Evolutionary conservation across 2,888 invertebrate species (phyloP).

Genomic region (Julus scandinavius): DNA sequence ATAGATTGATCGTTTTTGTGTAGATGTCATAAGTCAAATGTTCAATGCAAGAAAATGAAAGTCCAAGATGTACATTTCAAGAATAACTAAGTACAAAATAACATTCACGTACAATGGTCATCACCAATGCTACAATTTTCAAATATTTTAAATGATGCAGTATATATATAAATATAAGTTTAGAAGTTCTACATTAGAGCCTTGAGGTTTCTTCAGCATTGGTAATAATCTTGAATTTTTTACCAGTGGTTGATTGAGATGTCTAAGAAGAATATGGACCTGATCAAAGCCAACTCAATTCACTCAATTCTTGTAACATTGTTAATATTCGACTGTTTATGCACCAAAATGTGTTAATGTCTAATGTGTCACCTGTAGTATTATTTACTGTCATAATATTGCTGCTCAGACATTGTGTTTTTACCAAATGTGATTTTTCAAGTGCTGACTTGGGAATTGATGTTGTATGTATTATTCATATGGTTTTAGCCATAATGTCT

Average conservation of each 20-base stretch:
- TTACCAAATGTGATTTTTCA: not conserved
- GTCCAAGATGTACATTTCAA: not conserved
- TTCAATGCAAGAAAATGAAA: not conserved
- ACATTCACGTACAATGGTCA: not conserved
- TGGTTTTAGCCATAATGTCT: not conserved
- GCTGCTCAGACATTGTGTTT: not conserved
- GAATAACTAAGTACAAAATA: not conserved
- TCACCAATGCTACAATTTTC: not conserved
- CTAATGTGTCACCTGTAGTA: not conserved
- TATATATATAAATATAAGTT: too few relatives aligned
- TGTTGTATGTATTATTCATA: not conserved
- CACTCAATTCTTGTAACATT: too few relatives aligned
- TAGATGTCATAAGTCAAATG: not conserved
- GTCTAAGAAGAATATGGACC: not conserved
- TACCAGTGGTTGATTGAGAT: not conserved
- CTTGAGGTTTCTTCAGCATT: not conserved
- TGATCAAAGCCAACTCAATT: not conserved
- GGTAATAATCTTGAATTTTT: not conserved
- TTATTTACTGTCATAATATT: too few relatives aligned
- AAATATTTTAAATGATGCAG: too few relatives aligned
- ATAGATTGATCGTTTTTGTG: not conserved
- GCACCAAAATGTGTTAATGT: not conserved
- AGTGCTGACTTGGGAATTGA: not conserved
- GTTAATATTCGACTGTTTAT: not conserved
- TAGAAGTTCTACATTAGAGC: not conserved